Evolutionary conservation across 2,888 invertebrate species (phyloP).

Genomic region (Caenorhabditis panamensis): DNA sequence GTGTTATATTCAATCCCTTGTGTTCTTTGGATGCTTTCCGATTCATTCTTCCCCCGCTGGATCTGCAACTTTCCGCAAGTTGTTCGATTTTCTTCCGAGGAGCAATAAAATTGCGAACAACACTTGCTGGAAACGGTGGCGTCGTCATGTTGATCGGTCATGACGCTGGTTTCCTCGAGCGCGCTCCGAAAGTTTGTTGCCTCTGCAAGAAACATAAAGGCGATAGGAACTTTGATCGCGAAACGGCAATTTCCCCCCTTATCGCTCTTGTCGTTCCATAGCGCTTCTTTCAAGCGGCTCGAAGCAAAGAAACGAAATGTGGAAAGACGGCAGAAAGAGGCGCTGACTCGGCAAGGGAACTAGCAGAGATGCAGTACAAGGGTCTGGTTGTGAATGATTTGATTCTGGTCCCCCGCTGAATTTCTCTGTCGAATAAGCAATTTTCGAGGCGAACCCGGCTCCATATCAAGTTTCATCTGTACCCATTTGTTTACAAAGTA

Average conservation of each 20-base stretch:
- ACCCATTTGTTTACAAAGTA: slow-evolving; percentile 2
- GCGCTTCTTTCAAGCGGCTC: neutral
- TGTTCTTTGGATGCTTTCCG: too few species aligned
- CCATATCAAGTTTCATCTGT: slow-evolving; percentile 1
- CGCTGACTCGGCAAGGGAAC: neutral
- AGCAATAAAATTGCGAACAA: neutral
- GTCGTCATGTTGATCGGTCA: neutral
- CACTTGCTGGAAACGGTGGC: neutral
- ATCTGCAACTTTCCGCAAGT: neutral
- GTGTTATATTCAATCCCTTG: too few species aligned
- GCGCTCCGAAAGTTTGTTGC: neutral
- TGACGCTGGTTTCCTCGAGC: neutral
- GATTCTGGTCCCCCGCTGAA: neutral
- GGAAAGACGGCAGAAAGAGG: neutral
- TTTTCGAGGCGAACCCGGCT: neutral
- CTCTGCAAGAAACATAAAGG: neutral
- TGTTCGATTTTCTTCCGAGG: neutral
- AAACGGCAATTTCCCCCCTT: neutral
- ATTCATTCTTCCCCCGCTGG: neutral
- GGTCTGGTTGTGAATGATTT: neutral
- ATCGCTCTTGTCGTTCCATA: neutral
- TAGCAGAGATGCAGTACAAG: neutral
- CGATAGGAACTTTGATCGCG: neutral
- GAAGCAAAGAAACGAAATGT: neutral
- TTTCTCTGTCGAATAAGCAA: neutral